Conservation (phyloP, 2,888 invertebrate species). For the Tipula unca region DNA sequence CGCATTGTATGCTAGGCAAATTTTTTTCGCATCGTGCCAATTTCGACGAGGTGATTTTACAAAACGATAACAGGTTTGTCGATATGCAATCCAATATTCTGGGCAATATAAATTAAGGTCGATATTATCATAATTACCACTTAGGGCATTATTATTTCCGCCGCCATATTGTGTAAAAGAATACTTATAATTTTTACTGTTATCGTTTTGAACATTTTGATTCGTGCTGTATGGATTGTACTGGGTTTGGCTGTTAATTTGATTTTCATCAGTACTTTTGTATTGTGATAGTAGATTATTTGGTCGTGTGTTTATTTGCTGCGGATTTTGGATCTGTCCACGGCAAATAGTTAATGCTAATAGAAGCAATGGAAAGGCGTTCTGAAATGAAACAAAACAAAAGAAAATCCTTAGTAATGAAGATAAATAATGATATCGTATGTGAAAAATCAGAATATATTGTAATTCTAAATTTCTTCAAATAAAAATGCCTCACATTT, state of each 20-base stretch:
- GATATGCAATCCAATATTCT: slow-evolving; percentile 74
- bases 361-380: not conserved
- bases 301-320: not conserved
- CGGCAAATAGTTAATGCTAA: not conserved
- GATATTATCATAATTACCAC: slow-evolving; percentile 25
- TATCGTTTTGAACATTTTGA: not conserved
- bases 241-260: not conserved
- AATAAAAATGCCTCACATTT: too few species aligned
- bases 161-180: not conserved
- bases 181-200: not conserved
- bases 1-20: slow-evolving; percentile 75
- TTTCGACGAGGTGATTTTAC: slow-evolving; percentile 76
- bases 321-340: not conserved
- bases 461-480: too few species aligned
- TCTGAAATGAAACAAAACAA: not conserved
- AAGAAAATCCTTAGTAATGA: too few species aligned
- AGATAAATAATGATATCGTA: too few species aligned
- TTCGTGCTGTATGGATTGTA: not conserved
- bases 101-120: slow-evolving; percentile 56
- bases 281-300: not conserved
- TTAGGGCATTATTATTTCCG: not conserved
- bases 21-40: slow-evolving; percentile 70
- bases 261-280: not conserved
- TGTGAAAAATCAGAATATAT: too few species aligned
- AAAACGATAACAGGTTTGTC: slow-evolving; percentile 80